Conservation (phyloP, 2,113 vertebrate species). For the Stigmatopora nigra region DNA sequence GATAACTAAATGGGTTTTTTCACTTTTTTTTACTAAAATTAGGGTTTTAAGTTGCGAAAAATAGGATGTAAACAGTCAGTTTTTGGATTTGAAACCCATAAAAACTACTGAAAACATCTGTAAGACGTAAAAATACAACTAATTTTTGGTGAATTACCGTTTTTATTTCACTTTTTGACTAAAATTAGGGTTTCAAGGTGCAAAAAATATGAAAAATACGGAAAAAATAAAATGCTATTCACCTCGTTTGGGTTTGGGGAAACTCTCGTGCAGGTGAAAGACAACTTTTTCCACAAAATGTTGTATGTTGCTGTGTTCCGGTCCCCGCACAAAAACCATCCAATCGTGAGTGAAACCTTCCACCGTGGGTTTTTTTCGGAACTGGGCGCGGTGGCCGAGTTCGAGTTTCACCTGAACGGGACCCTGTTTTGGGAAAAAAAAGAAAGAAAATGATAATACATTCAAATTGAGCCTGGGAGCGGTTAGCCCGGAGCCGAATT, state of each 20-base stretch:
- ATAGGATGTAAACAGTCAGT: neutral
- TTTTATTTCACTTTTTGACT: too few relatives aligned
- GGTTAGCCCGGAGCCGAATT: too few relatives aligned
- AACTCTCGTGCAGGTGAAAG: constrained; percentile 97
- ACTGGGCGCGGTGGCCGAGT: constrained; percentile 94
- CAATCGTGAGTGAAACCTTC: constrained; percentile 98
- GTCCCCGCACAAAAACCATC: constrained; percentile 97
- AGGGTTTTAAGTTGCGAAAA: neutral
- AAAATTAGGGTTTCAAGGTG: neutral
- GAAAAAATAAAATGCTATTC: neutral
- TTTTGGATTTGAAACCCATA: too few relatives aligned
- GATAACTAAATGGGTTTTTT: too few relatives aligned
- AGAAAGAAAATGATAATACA: neutral
- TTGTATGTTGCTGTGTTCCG: constrained; percentile 96
- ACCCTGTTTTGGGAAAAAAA: constrained; percentile 65
- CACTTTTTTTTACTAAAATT: neutral
- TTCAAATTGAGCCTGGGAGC: too few relatives aligned
- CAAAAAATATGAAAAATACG: neutral
- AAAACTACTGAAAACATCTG: too few relatives aligned
- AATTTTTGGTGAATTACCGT: too few relatives aligned
- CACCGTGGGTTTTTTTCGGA: constrained; percentile 92
- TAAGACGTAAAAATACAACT: too few relatives aligned
- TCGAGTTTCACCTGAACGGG: constrained; percentile 98
- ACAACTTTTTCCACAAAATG: constrained; percentile 99
- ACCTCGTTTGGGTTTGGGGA: constrained; percentile 97